Evolutionary conservation across 2,113 vertebrate species (phyloP).

Genomic region (Neopipo cinnamomea): DNA sequence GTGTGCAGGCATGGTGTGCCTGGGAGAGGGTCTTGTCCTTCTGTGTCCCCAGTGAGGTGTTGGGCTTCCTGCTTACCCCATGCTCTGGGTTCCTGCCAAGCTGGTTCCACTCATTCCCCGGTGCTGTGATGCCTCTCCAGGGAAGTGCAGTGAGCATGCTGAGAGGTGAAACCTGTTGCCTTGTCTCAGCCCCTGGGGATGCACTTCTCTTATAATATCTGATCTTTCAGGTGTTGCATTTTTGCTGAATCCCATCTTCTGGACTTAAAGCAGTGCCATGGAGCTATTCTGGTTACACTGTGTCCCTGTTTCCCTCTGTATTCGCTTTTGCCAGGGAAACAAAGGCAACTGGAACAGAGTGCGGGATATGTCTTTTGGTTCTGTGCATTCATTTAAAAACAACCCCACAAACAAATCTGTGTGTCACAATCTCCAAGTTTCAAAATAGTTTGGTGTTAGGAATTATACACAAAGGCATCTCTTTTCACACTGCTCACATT

Average conservation of each 20-base stretch:
- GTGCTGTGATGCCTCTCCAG: background rate
- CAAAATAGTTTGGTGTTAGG: background rate
- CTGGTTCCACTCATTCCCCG: background rate
- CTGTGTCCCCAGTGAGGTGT: rapidly evolving
- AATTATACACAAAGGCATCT: rapidly evolving
- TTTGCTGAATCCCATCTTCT: background rate
- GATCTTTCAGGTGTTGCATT: background rate
- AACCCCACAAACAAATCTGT: background rate
- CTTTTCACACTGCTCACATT: background rate
- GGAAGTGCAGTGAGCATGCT: background rate
- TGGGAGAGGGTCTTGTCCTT: background rate
- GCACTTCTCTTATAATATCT: background rate
- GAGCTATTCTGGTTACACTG: background rate
- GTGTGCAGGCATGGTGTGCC: rapidly evolving
- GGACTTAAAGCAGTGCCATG: background rate
- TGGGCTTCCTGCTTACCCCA: rapidly evolving
- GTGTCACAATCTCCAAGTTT: background rate
- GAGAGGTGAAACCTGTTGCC: background rate
- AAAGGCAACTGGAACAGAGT: background rate
- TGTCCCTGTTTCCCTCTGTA: background rate
- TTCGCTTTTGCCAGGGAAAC: background rate
- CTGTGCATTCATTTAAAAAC: background rate
- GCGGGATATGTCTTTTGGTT: background rate
- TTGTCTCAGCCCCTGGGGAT: background rate
- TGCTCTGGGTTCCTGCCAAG: background rate